Evolutionary conservation across 53 echinoderm and acorn worm genomes (phyloP), one percentile per base, ranked within the genome.

Genomic region (Actinopyga echinites): DNA sequence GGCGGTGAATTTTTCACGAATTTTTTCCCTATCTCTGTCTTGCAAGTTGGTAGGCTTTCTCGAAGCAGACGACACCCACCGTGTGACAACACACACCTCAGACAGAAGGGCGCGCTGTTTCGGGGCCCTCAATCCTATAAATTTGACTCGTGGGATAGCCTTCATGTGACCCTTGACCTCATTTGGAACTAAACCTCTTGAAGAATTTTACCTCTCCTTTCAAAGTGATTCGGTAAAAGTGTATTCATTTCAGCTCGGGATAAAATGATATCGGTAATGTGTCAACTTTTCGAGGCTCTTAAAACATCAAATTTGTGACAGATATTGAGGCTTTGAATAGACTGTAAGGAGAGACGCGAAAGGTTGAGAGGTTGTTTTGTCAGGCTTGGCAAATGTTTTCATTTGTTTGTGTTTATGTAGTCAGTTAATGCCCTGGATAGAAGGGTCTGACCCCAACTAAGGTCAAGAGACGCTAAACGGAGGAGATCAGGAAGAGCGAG

Each of bases 331-430:
- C 42, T 40, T 69, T 61, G 61, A 25, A 61, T 30, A 25, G 61
- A 61, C 5, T 73, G 75, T 75, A 75, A 75, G 55, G 24, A 31
- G 21, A 75, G 75, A 28, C 24, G 55, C 52, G 12, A 52, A 52
- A 56, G 75, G 75, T 52, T 54, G 54, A 75, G 75, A 75, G 75
- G 75, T 75, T 75, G 75, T 75, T 75, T 75, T 75, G 75, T 75
- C 75, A 75, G 75, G 75, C 75, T 75, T 32, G 53, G 56, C 53
- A 52, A 75, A 75, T 75, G 75, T 75, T 75, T 75, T 75, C 75
- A 75, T 54, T 52, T 75, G 55, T 75, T 75, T 75, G 75, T 75
- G 75, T 75, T 75, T 53, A 75, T 75, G 75, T 75, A 75, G 75
- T 75, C 55, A 54, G 30, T 45, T 56, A 56, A 75, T 75, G 75